A percentile compares a stretch with the other conserved stretches of the same genome.
These are phyloP conservation scores for Cabera pusaria DNA, from an alignment of 2,888 invertebrate genomes.

Conservation along the genomic window DNA sequence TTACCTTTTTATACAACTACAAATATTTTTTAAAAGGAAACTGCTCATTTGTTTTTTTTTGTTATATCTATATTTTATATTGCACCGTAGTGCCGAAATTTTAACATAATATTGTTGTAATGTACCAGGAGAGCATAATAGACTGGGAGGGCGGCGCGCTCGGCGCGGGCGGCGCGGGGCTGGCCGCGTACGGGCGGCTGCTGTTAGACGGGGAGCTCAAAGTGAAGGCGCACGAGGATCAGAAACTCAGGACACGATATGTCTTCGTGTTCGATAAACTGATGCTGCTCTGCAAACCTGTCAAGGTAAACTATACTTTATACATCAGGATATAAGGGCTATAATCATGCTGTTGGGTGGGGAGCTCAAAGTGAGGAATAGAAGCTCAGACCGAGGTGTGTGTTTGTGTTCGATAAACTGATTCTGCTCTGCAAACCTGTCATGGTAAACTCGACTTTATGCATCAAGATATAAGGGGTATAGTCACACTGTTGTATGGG, in stretches of 20 bases:
- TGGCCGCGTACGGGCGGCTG: slow-evolving; percentile 95
- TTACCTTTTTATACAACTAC: too few relatives aligned
- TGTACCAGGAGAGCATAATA: slow-evolving; percentile 87
- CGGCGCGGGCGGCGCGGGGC: slow-evolving; percentile 90
- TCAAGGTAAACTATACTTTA: slow-evolving; percentile 62
- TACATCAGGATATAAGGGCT: neutral
- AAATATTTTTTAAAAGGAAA: too few relatives aligned
- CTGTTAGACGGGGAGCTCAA: slow-evolving; percentile 97
- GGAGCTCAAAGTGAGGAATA: too few relatives aligned
- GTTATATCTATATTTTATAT: too few relatives aligned
- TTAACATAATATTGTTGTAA: neutral
- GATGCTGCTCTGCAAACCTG: slow-evolving; percentile 95
- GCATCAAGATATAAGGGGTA: too few relatives aligned
- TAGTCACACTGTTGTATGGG: slow-evolving; percentile 96
- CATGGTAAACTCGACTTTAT: too few relatives aligned
- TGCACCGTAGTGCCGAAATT: too few relatives aligned
- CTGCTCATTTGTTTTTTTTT: too few relatives aligned
- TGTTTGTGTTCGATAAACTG: neutral
- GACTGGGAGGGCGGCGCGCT: slow-evolving; percentile 91
- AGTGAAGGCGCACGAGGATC: slow-evolving; percentile 95
- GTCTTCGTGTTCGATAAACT: slow-evolving; percentile 99
- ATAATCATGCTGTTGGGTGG: too few relatives aligned
- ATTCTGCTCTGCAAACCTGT: too few relatives aligned
- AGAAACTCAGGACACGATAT: slow-evolving; percentile 92
- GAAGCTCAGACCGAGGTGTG: too few relatives aligned